Evolutionary conservation across 2,113 vertebrate species (phyloP), one percentile per base, ranked within the genome.

Genomic region (Anas platyrhynchos): DNA sequence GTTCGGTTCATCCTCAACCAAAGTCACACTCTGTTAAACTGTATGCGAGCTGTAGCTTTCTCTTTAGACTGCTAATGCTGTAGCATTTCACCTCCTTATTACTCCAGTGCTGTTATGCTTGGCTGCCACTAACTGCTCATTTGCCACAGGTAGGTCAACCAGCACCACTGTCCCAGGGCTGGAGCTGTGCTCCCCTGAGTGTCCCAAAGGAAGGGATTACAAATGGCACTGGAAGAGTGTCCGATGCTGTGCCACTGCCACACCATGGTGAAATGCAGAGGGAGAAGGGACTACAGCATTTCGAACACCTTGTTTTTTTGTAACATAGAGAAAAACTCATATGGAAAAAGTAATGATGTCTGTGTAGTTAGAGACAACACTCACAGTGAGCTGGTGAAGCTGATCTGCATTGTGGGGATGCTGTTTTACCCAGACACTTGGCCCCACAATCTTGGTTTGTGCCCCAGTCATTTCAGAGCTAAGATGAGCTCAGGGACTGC

Each of bases 381-480:
- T 85, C 26, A 31, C n/a, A 56, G 72, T 32, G 72, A 85, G 68
- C 68, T 78, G 79, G 18, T 7, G 61, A 90, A 52, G 41, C n/a
- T 77, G 22, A 83, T 89, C 89, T 83, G 78, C 67, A 82, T 65
- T 87, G 95, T 91, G 77, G 88, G 67, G 67, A 9, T 75, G 78
- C 50, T 84, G 11, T 14, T 80, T 95, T 59, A 78, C 63, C 74
- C 80, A 77, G 87, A 73, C 66, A 5, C 23, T 76, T 59, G 29
- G n/a, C 56, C 16, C 32, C 85, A 81, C 0, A 0, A 68, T 74
- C 43, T 58, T 73, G 66, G 54, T 89, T 23, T 36, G 27, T 72
- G 66, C 55, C 93, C 43, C 61, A 59, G 41, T 44, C 27, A 8
- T 66, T 83, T 66, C 84, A 58, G 25, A 32, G 52, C 62, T 77